Base-by-base conservation (phyloP, 2,888 invertebrate species). In the Hipparchia sbordonii region DNA sequence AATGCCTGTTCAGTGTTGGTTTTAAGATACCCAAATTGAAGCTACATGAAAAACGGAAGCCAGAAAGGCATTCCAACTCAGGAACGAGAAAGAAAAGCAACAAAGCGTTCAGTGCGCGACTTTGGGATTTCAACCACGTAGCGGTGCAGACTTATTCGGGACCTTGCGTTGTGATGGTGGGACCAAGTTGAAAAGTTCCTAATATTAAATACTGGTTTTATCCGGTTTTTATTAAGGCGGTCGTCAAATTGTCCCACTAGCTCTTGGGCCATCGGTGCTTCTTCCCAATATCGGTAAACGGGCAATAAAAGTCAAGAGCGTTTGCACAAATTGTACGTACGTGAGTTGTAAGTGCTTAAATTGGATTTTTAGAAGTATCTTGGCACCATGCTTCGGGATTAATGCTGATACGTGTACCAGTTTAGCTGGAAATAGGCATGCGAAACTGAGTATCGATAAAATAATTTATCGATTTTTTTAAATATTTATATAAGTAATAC, bases 221-320 rank as follows among this genome's bases (percentile, higher is more conserved):
- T 23, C 13, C 13, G 8, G n/a, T 56, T 13, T 56, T 56, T 13
- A 57, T 57, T 2, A 13, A 23, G 13, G 0, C 6, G 10, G 10
- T 60, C 59, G 13, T 39, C 33, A 52, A 33, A 23, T 9, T 51
- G 33, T 51, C 33, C 52, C 51, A 52, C 65, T 7, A 10, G 65
- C 65, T 65, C 65, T 33, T 7, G 33, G 23, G 51, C 10, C 6
- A 63, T 63, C 81, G 78, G 80, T 79, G 80, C 79, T 79, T 77
- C 78, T 83, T 82, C 82, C 85, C 85, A 87, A 88, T 89, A 84
- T 87, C 85, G 87, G 82, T 80, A 82, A 89, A 88, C 85, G 85
- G 85, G 84, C 87, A 83, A 89, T 90, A 88, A 89, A 88, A 87
- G 79, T 85, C 86, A 84, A 88, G 87, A 85, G 81, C 84, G 83